A percentile compares a stretch with the other conserved stretches of the same genome.
Evolutionary conservation across 2,888 invertebrate genomes (phyloP).

Genomic region (Zhengitettix transpicula): DNA sequence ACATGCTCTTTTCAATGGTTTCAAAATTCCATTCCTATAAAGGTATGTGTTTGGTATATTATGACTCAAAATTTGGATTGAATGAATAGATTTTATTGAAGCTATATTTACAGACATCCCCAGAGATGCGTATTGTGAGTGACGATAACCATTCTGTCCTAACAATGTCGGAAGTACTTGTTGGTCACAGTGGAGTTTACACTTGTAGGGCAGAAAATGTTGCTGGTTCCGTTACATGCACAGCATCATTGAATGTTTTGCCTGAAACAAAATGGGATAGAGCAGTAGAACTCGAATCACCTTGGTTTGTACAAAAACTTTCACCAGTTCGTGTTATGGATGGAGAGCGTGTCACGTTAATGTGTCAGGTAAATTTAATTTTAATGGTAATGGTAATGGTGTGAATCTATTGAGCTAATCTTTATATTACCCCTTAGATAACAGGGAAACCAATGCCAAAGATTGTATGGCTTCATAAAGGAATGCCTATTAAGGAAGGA

Average conservation of each 20-base stretch:
- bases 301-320: conserved; percentile 58
- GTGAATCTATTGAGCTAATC: not conserved
- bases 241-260: conserved; percentile 50
- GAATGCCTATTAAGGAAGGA: conserved; percentile 50
- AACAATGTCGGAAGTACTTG: conserved; percentile 51
- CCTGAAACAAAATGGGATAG: conserved; percentile 34
- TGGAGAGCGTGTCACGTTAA: conserved; percentile 65
- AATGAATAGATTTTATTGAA: not conserved
- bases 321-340: conserved; percentile 69
- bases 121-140: conserved; percentile 53
- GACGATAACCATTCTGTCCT: conserved; percentile 64
- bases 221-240: conserved; percentile 74
- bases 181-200: conserved; percentile 55
- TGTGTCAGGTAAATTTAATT: conserved; percentile 34
- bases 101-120: conserved; percentile 31
- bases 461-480: conserved; percentile 66
- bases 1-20: conserved; percentile 79
- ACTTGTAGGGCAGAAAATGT: conserved; percentile 83
- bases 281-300: conserved; percentile 43
- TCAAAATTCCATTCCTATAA: conserved; percentile 52
- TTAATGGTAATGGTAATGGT: conserved; percentile 39
- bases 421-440: conserved; percentile 24
- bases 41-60: conserved; percentile 19
- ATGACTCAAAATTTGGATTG: not conserved
- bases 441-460: conserved; percentile 63